Evolutionary conservation across 2,113 vertebrate genomes (phyloP), one percentile per base, ranked within the genome.

Genomic region (Ascaphus truei): DNA sequence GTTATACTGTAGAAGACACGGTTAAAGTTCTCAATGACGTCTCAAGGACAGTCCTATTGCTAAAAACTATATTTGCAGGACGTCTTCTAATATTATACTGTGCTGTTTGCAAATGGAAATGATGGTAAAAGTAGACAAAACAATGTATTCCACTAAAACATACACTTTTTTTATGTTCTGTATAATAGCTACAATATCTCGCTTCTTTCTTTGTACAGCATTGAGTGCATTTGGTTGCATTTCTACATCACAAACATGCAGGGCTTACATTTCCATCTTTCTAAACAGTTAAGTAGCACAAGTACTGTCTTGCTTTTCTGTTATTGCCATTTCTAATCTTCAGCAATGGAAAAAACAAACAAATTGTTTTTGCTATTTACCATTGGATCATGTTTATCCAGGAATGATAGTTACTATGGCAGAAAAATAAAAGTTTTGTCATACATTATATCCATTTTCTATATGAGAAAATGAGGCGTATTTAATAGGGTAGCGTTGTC

Each of bases 41-140:
- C 13, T 16, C 31, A 34, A 1, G 30, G 16, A 57, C 22, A 33
- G 15, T 45, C 29, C 37, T 27, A 61, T 25, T 61, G n/a, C 37
- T 29, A 18, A 45, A 30, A 61, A 43, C 25, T 26, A 36, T 18
- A 37, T 27, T 16, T 43, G 37, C 36, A 18, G 16, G 58, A 13
- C 37, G 22, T 31, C 37, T 61, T 20, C 37, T 18, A 26, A 45
- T 45, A 61, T 30, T 16, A 61, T 41, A 29, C 37, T 30, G 37
- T 45, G 39, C 39, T 45, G 29, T 61, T 37, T 61, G 58, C 26
- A 61, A 61, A 61, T 61, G 37, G 58, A 23, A 61, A 45, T 61
- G 37, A 61, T 61, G 29, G 37, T 26, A 16, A 45, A 61, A 61
- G 12, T 18, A n/a, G 6, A 61, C 58, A 36, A 30, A 39, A 26